A percentile compares a stretch with the other conserved stretches of the same genome.
Evolutionary conservation across 2,113 vertebrate genomes (phyloP).

Genomic region (Castor canadensis): DNA sequence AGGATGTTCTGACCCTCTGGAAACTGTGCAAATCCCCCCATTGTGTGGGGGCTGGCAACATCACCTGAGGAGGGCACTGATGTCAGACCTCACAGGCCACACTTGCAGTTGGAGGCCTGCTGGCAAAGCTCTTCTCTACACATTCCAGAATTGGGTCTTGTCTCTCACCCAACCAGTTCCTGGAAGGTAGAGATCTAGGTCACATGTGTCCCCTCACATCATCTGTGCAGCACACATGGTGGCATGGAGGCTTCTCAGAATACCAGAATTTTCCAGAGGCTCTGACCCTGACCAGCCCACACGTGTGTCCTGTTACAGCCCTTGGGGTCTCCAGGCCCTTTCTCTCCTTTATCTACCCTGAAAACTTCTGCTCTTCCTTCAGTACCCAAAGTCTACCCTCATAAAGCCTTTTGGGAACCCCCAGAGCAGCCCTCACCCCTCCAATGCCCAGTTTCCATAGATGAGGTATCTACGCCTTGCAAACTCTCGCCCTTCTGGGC

Average conservation of each 20-base stretch:
- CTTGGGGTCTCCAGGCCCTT: not conserved
- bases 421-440: not conserved
- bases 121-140: not conserved
- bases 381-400: not conserved
- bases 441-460: not conserved
- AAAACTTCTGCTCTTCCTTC: not conserved
- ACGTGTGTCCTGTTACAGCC: accelerated
- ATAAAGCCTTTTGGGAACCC: not conserved
- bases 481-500: not conserved
- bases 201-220: not conserved
- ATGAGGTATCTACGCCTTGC: too few relatives aligned
- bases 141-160: not conserved
- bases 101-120: not conserved
- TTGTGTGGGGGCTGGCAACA: accelerated
- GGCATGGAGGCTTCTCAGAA: not conserved
- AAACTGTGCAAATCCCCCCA: not conserved
- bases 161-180: not conserved
- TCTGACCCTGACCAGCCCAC: not conserved
- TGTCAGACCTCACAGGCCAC: not conserved
- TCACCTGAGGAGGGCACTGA: not conserved
- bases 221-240: not conserved
- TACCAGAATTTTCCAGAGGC: not conserved
- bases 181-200: not conserved
- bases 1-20: not conserved
- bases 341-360: not conserved